A percentile compares a stretch with the other conserved stretches of the same genome.
Conservation (phyloP, 2,888 invertebrate species). For the Campaea margaritaria region DNA sequence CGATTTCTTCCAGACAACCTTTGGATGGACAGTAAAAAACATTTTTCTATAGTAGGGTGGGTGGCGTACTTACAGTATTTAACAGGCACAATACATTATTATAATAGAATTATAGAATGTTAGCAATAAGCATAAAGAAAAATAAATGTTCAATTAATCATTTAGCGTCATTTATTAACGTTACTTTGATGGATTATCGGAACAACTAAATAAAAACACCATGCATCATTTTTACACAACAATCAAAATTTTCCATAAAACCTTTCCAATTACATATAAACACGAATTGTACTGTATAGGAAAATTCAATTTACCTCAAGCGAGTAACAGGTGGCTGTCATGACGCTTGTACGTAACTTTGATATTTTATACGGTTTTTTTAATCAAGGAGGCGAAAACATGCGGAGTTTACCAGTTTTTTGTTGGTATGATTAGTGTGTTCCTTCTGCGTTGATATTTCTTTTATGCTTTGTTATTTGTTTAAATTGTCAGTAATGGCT, state of each 20-base stretch:
- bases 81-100: no score
- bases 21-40: no score
- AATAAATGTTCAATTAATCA: no score
- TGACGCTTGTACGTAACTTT: conserved; percentile 18
- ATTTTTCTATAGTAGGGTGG: no score
- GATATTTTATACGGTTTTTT: conserved; percentile 15
- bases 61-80: no score
- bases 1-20: no score
- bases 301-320: conserved; percentile 37
- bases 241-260: conserved; percentile 32
- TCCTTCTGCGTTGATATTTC: background rate
- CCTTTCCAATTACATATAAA: conserved; percentile 31
- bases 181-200: no score
- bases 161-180: no score
- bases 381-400: conserved; percentile 16
- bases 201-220: background rate
- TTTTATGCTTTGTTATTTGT: background rate
- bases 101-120: no score
- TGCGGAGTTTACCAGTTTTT: background rate
- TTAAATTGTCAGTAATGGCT: no score
- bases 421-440: background rate
- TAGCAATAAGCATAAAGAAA: no score
- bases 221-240: conserved; percentile 1
- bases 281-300: conserved; percentile 18
- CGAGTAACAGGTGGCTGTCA: conserved; percentile 36